Conservation (phyloP, 2,113 vertebrate genomes). For the Gnathonemus longibarbis region DNA sequence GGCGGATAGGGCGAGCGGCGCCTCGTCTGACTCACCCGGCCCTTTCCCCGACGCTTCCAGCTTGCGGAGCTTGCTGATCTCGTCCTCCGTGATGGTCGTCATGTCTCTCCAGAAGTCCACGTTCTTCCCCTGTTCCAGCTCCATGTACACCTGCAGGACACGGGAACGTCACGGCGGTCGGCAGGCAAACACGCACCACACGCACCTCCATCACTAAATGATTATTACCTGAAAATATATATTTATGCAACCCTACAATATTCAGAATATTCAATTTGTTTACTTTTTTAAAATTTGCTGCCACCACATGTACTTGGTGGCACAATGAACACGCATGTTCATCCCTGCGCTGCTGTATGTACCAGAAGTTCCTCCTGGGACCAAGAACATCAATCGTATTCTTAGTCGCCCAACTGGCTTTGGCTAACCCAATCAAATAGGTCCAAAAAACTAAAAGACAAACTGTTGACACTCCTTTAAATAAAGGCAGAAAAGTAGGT, state of each 20-base stretch:
- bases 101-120: slow-evolving; percentile 98
- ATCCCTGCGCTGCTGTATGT: not conserved
- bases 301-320: not conserved
- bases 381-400: not conserved
- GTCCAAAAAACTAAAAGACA: not conserved
- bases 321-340: not conserved
- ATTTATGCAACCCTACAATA: not conserved
- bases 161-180: slow-evolving; percentile 19
- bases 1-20: not conserved
- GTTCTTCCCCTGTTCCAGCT: slow-evolving; percentile 93
- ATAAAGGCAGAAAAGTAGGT: not conserved
- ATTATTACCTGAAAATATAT: not conserved
- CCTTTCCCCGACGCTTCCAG: slow-evolving; percentile 88
- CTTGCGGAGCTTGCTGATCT: slow-evolving; percentile 90
- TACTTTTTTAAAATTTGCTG: not conserved
- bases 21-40: slow-evolving; percentile 60
- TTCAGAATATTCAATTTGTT: not conserved
- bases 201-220: not conserved
- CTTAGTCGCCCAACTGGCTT: not conserved
- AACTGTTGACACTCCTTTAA: not conserved
- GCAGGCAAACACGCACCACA: not conserved
- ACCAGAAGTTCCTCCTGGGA: no score
- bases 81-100: slow-evolving; percentile 94
- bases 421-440: not conserved
- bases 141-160: slow-evolving; percentile 85